phyloP scores from a whole-genome alignment of 2,113 vertebrate genomes.

The Odocoileus virginianus region DNA sequence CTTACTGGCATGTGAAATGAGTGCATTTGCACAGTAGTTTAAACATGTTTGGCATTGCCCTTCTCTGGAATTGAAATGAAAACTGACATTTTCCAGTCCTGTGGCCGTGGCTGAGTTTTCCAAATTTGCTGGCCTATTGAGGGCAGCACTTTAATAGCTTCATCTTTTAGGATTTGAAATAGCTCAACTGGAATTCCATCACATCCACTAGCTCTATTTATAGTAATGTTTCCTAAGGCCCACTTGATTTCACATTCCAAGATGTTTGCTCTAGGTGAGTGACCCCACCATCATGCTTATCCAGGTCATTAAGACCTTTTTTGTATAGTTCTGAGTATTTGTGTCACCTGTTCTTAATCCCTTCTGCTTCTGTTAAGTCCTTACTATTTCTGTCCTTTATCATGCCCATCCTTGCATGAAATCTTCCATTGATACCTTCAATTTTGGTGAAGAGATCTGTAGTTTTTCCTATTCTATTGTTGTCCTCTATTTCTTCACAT shows the following conservation, averaged over 20 bases:
- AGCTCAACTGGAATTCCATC: not conserved
- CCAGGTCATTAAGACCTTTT: not conserved
- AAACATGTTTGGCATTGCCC: not conserved
- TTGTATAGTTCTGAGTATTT: not conserved
- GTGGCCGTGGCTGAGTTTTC: not conserved
- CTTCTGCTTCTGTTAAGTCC: not conserved
- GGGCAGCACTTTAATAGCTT: not conserved
- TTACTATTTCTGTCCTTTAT: not conserved
- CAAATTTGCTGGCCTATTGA: not conserved
- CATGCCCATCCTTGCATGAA: not conserved
- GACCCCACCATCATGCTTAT: not conserved
- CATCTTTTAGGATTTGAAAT: not conserved
- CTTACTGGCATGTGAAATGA: not conserved
- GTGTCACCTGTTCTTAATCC: not conserved
- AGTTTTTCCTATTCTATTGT: no score
- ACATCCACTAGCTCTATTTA: not conserved
- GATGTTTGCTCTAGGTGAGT: not conserved
- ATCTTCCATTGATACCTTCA: not conserved
- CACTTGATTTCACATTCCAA: not conserved
- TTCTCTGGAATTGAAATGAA: not conserved
- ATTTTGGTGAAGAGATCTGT: no score
- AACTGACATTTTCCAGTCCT: not conserved
- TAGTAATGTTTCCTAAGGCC: not conserved
- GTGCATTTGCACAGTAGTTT: not conserved
- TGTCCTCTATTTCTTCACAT: not conserved